Evolutionary conservation across 2,113 vertebrate species (phyloP).

Genomic region (Onychostoma macrolepis): DNA sequence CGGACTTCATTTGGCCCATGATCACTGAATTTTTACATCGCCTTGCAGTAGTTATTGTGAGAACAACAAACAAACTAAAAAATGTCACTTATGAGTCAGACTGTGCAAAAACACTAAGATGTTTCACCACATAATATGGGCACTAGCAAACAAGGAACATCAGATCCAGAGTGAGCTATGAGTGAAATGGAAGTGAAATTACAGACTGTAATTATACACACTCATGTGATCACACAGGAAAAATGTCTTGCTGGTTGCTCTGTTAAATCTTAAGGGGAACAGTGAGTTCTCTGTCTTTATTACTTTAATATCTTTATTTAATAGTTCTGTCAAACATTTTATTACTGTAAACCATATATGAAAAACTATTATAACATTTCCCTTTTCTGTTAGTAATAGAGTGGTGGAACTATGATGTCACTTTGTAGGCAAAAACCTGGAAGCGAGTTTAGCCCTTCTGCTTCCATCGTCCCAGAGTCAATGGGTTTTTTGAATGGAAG

Average conservation of each 20-base stretch:
- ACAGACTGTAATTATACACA: not conserved
- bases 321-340: not conserved
- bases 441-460: no score
- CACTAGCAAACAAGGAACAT: not conserved
- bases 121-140: not conserved
- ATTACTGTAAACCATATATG: not conserved
- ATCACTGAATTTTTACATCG: not conserved
- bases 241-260: not conserved
- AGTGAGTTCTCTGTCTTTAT: not conserved
- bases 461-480: no score
- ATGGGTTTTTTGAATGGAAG: no score
- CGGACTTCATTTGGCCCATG: not conserved
- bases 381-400: no score
- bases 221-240: not conserved
- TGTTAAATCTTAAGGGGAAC: not conserved
- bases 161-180: constrained; percentile 16
- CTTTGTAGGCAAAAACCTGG: no score
- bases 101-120: not conserved
- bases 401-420: no score
- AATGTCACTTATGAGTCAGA: not conserved
- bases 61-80: not conserved
- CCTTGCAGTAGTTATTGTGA: not conserved
- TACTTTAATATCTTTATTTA: no score
- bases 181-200: constrained; percentile 24
- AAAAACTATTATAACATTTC: not conserved